Evolutionary conservation across 2,888 invertebrate species (phyloP), one percentile per base, ranked within the genome.

Genomic region (Troides helena): DNA sequence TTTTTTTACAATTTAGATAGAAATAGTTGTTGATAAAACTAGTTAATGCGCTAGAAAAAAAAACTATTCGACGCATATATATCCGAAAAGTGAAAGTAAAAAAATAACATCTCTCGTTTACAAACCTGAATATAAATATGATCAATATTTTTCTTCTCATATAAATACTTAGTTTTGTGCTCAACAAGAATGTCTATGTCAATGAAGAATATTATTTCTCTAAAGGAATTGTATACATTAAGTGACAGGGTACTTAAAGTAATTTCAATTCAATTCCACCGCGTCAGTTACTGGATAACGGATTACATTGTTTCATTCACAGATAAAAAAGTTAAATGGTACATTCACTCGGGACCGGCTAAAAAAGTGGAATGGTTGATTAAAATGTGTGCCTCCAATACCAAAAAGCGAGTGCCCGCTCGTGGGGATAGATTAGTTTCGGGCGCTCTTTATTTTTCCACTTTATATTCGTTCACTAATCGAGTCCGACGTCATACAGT

Each of bases 361-460:
- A 87, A 89, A 88, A 84, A 80, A 81, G 82, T 83, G 87, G 88
- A 90, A 90, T 90, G 85, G 85, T 87, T 87, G 89, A 89, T 90
- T 89, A 88, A 88, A 88, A 87, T 85, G 83, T 84, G 80, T 81
- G 84, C 82, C 81, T 74, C 75, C 76, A 81, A 79, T 77, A 77
- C 75, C 76, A 77, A 76, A 79, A 76, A 79, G 72, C 78, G 79
- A 61, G 61, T 63, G 66, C 66, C 43, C 67, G 81, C 82, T 88
- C 90, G 89, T 88, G 88, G 81, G 80, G 81, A 80, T 83, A 81
- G 84, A 92, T 92, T 91, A 84, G 91, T 86, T 89, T 70, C 69
- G 69, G 69, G 46, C 69, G 46, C 69, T 62, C 69, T 70, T 70
- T 70, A 70, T 70, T 70, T 70, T 70, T 62, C 66, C 66, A 50